A percentile compares a stretch with the other conserved stretches of the same genome.
These are phyloP conservation scores for Catostomus latipinnis DNA, from an alignment of 2,797 vertebrate genomes.

Conservation along the genomic window DNA sequence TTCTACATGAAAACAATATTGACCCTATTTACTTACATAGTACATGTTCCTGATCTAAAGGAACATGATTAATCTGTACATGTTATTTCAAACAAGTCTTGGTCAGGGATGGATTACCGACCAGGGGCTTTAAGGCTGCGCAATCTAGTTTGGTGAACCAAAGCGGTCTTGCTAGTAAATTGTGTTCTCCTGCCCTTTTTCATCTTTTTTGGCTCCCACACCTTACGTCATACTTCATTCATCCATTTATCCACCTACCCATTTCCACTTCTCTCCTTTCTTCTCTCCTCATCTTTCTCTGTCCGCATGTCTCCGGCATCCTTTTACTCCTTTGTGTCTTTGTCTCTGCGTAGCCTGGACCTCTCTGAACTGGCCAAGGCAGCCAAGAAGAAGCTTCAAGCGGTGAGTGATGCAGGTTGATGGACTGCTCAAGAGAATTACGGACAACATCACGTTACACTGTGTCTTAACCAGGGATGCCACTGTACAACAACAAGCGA, in stretches of 20 bases:
- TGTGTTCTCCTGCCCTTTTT: slow-evolving; percentile 33
- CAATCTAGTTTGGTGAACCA: too few species aligned
- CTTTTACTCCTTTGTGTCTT: slow-evolving; percentile 50
- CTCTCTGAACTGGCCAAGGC: slow-evolving; percentile 97
- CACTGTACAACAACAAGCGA: too few species aligned
- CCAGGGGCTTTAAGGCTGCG: too few species aligned
- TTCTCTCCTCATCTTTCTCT: slow-evolving; percentile 54
- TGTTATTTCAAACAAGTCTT: too few species aligned
- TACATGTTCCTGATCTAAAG: too few species aligned
- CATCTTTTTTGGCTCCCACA: slow-evolving; percentile 10
- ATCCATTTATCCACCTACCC: neutral
- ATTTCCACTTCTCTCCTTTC: slow-evolving; percentile 36
- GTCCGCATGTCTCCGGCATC: slow-evolving; percentile 10
- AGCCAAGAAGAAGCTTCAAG: slow-evolving; percentile 98
- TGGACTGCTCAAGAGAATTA: too few species aligned
- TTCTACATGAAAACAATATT: neutral
- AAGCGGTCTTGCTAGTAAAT: neutral
- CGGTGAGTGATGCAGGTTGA: slow-evolving; percentile 79
- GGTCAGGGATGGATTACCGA: too few species aligned
- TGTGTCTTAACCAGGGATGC: too few species aligned
- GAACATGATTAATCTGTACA: too few species aligned
- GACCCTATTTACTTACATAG: neutral
- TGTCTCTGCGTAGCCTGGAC: slow-evolving; percentile 83
- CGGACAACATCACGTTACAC: too few species aligned
- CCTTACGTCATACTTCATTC: slow-evolving; percentile 43